phyloP scores from a whole-genome alignment of 2,797 vertebrate species.

The Acrossocheilus fasciatus region DNA sequence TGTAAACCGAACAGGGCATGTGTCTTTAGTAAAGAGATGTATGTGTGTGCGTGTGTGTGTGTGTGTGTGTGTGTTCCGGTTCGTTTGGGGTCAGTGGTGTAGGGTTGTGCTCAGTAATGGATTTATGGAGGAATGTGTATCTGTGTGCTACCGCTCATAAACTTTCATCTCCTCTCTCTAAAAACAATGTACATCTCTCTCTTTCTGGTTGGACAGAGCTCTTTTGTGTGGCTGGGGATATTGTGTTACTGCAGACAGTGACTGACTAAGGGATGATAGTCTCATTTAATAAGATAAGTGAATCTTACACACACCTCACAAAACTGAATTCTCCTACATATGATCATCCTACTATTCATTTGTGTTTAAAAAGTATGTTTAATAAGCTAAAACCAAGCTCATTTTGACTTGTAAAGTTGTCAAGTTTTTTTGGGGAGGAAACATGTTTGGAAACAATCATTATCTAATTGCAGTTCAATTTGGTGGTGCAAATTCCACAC shows the following conservation, averaged over 20 bases:
- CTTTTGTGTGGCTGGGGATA: conserved; percentile 39
- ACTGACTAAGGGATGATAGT: conserved; percentile 27
- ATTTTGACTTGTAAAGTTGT: not conserved
- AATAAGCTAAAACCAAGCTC: not conserved
- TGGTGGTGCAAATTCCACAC: not conserved
- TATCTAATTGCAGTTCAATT: not conserved
- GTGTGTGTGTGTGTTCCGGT: conserved; percentile 10
- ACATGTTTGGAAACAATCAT: not conserved
- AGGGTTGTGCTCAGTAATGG: conserved; percentile 65
- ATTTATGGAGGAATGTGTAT: conserved; percentile 77
- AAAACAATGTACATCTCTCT: conserved; percentile 30
- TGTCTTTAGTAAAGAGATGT: conserved; percentile 49
- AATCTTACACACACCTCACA: not conserved
- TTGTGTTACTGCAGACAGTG: conserved; percentile 32
- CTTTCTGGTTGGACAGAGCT: conserved; percentile 24
- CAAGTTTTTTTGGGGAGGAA: not conserved
- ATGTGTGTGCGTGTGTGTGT: conserved; percentile 7
- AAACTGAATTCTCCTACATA: not conserved
- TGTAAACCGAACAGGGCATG: not conserved
- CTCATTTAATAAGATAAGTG: conserved; percentile 30
- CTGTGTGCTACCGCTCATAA: conserved; percentile 26
- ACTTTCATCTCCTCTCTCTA: conserved; percentile 38
- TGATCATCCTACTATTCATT: not conserved
- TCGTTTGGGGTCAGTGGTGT: conserved; percentile 64
- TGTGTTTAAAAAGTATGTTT: not conserved